These are phyloP conservation scores for Egretta garzetta DNA, from an alignment of 2,113 vertebrate species.

Conservation along the genomic window DNA sequence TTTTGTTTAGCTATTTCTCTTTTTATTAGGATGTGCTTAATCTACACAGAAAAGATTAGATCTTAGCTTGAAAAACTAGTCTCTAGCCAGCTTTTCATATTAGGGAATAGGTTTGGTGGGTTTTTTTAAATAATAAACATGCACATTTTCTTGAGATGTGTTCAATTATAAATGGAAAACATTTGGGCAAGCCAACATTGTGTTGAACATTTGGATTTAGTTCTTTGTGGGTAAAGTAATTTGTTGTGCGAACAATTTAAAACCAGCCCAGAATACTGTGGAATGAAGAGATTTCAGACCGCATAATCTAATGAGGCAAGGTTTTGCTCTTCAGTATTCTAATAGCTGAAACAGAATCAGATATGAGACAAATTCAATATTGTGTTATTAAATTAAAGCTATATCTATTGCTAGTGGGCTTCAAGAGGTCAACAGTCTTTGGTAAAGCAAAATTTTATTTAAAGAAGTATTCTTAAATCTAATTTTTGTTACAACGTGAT, in stretches of 20 bases:
- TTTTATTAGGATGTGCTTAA: slow-evolving; percentile 30
- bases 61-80: slow-evolving; percentile 18
- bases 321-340: slow-evolving; percentile 59
- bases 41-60: slow-evolving; percentile 19
- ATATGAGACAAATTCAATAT: slow-evolving; percentile 63
- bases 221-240: slow-evolving; percentile 63
- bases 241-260: slow-evolving; percentile 66
- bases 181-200: slow-evolving; percentile 49
- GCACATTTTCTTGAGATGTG: slow-evolving; percentile 33
- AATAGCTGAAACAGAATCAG: slow-evolving; percentile 65
- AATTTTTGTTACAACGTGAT: slow-evolving; percentile 3
- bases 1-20: slow-evolving; percentile 48
- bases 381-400: slow-evolving; percentile 56
- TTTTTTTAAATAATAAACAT: not conserved
- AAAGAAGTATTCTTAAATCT: slow-evolving; percentile 1
- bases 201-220: slow-evolving; percentile 51
- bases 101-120: not conserved
- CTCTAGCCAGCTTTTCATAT: slow-evolving; percentile 24
- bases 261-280: slow-evolving; percentile 43
- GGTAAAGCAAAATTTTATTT: slow-evolving; percentile 39
- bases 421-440: slow-evolving; percentile 38
- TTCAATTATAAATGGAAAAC: slow-evolving; percentile 61
- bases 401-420: slow-evolving; percentile 35
- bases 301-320: slow-evolving; percentile 58
- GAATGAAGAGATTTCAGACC: slow-evolving; percentile 67